These are phyloP conservation scores for Macrotus californicus DNA, from an alignment of 2,113 vertebrate species.

Conservation along the genomic window DNA sequence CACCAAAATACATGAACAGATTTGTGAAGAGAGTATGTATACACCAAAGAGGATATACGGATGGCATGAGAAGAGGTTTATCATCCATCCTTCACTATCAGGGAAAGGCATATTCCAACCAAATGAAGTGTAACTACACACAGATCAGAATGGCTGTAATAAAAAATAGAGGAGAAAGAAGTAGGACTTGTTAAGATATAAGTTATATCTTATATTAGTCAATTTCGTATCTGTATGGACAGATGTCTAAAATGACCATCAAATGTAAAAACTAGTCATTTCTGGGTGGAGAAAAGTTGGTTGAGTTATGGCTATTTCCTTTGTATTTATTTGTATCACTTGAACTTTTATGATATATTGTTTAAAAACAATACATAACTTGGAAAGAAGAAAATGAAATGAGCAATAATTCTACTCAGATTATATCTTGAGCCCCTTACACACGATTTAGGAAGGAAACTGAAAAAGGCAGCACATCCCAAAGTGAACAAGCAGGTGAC, in stretches of 20 bases:
- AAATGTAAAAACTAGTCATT: neutral
- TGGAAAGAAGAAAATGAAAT: conserved; percentile 32
- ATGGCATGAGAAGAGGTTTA: neutral
- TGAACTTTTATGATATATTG: neutral
- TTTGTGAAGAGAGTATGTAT: neutral
- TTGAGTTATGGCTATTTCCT: neutral
- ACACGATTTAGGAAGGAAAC: neutral
- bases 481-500: neutral
- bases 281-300: neutral
- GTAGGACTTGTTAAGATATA: neutral
- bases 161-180: neutral
- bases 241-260: neutral
- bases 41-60: neutral
- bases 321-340: neutral
- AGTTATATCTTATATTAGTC: neutral
- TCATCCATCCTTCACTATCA: neutral
- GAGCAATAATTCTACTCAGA: neutral
- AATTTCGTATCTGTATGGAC: neutral
- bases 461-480: neutral
- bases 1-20: neutral
- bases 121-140: neutral
- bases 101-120: neutral
- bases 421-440: neutral
- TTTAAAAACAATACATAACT: neutral
- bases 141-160: neutral